These are phyloP conservation scores for Augochlora pura DNA, from an alignment of 1,140 invertebrate species.

Conservation along the genomic window DNA sequence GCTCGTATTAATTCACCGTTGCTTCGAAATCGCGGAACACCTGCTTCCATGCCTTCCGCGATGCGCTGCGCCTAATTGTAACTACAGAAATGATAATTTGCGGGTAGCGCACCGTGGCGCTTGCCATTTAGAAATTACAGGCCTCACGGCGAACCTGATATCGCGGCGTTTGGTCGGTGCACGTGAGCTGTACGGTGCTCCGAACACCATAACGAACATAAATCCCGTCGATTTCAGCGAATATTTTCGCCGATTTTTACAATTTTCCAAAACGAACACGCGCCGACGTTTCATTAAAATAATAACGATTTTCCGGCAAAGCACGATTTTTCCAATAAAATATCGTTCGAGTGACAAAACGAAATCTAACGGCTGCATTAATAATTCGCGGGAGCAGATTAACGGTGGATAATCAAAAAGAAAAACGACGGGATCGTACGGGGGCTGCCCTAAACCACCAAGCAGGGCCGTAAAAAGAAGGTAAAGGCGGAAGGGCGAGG, in stretches of 20 bases:
- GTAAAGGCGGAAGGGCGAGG: constrained; percentile 3
- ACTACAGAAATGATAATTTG: constrained; percentile 20
- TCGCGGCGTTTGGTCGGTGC: background rate
- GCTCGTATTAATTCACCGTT: constrained; percentile 36
- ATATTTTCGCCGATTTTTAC: too few species aligned
- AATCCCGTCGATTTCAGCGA: background rate
- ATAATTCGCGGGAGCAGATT: too few species aligned
- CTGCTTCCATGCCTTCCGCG: background rate
- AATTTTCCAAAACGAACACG: too few species aligned
- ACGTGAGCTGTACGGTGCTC: background rate
- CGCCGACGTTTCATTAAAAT: too few species aligned
- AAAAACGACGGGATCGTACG: background rate
- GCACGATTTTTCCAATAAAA: too few species aligned
- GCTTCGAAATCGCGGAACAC: background rate
- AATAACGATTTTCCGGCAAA: too few species aligned
- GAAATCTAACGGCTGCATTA: too few species aligned
- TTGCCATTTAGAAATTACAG: constrained; percentile 17
- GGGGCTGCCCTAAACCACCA: background rate
- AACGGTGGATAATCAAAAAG: background rate
- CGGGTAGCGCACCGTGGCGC: background rate
- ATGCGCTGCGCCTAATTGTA: background rate
- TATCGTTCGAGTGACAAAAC: background rate
- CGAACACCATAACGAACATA: background rate
- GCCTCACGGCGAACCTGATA: background rate
- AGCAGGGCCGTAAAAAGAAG: background rate